Percentiles rank a stretch among this genome's conserved stretches.
phyloP scores from a whole-genome alignment of 2,113 vertebrate genomes.

The Alaudala cheleensis region DNA sequence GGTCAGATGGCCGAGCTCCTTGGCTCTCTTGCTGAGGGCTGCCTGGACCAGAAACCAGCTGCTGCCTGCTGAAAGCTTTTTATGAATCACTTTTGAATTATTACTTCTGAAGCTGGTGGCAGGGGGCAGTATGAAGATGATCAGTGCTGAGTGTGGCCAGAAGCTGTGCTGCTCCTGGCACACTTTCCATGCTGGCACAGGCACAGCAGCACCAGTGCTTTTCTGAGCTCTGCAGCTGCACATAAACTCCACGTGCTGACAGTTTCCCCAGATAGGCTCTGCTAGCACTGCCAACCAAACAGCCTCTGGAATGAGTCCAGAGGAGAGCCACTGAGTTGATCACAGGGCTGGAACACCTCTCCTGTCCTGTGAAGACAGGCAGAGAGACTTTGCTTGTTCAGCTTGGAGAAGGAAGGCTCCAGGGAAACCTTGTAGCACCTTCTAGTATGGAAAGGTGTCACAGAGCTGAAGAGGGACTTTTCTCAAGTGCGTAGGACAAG shows the following conservation, averaged over 20 bases:
- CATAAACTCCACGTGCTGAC: rapidly evolving
- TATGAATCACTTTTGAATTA: not conserved
- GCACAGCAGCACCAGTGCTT: rapidly evolving
- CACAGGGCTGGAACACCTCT: not conserved
- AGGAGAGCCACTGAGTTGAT: not conserved
- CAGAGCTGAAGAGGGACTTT: not conserved
- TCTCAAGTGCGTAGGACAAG: not conserved
- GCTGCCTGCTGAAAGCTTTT: not conserved
- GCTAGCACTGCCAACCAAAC: not conserved
- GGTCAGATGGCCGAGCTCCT: not conserved
- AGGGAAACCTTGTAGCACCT: not conserved
- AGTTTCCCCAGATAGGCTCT: not conserved
- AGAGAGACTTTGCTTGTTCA: not conserved
- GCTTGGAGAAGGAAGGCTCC: not conserved
- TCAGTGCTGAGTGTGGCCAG: not conserved
- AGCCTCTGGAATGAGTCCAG: not conserved
- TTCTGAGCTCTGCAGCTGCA: not conserved
- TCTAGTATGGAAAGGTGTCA: not conserved
- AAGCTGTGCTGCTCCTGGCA: not conserved
- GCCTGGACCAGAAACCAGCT: not conserved
- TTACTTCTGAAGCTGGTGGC: not conserved
- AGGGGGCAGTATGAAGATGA: not conserved
- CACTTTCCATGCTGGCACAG: not conserved
- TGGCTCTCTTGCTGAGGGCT: not conserved
- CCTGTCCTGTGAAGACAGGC: not conserved